Base-by-base conservation (phyloP, 2,888 invertebrate genomes). In the Phortica magna region DNA sequence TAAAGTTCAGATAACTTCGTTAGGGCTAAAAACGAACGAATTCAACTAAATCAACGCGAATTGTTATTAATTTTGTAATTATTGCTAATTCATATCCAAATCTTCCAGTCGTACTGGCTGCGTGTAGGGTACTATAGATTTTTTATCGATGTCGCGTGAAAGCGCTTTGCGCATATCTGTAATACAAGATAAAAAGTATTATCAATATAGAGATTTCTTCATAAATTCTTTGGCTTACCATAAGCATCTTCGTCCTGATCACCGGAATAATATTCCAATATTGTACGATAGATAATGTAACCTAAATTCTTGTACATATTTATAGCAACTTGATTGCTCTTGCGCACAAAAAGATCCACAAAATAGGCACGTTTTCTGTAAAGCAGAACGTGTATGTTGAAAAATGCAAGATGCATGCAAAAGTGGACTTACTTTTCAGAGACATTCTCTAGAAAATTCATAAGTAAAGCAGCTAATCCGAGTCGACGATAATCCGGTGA, bases 241-340 rank as follows among this genome's bases (percentile, higher is more conserved):
- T 96, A 99, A 76, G 99, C 99, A 94, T 99, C 98, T 94, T 99
- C 99, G 92, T 99, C 99, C 31, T 97, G 96, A 92, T 98, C 98
- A 19, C 98, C 98, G 14, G 98, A 98, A 92, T 99, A 99, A 93
- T 99, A 99, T 91, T 99, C 99, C 83, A 99, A 93, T 67, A 99
- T 99, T 64, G 97, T 97, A 77, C 99, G 93, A 91, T 99, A 99
- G 0, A 99, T 97, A 83, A 97, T 98, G 90, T 99, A 99, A 31
- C 99, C 99, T 77, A 99, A 93, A 91, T 96, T 96, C 87, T 95
- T 96, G 91, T 99, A 99, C 98, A 99, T 99, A 88, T 97, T 97
- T 75, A 99, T 98, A 0, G 99, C 99, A 65, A 98, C 97, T 91
- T 96, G 95, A 92, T 99, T 99, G 89, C 98, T 99, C 12, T 99